These are phyloP conservation scores for Acanthisitta chloris DNA, from an alignment of 2,113 vertebrate genomes.

Conservation along the genomic window DNA sequence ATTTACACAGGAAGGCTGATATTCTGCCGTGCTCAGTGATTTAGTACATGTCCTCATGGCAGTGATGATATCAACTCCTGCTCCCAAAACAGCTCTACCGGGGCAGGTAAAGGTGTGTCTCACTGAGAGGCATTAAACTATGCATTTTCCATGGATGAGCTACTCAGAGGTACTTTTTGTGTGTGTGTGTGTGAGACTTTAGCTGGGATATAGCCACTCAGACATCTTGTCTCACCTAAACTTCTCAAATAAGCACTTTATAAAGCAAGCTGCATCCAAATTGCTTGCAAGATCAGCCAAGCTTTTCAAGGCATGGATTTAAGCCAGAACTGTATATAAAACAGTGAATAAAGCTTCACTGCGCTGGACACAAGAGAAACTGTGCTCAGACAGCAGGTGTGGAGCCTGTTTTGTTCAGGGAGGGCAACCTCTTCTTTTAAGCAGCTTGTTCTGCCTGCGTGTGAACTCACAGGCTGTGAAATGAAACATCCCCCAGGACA, in stretches of 20 bases:
- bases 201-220: not conserved
- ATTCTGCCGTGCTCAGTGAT: not conserved
- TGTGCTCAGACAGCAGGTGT: constrained; percentile 15
- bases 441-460: not conserved
- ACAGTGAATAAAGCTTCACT: not conserved
- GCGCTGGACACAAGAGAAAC: not conserved
- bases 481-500: constrained; percentile 38
- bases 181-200: not conserved
- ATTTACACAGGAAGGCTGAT: not conserved
- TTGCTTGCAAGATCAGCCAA: not conserved
- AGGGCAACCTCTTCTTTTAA: not conserved
- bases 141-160: not conserved
- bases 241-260: not conserved
- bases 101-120: not conserved
- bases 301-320: not conserved
- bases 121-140: not conserved
- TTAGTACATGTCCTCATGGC: accelerated
- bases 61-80: not conserved
- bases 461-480: constrained; percentile 21
- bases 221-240: not conserved
- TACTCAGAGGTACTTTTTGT: not conserved
- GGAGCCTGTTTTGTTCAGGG: not conserved
- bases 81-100: not conserved
- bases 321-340: not conserved
- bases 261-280: not conserved